Conservation (phyloP, 1,140 invertebrate genomes). For the Halictus rubicundus region DNA sequence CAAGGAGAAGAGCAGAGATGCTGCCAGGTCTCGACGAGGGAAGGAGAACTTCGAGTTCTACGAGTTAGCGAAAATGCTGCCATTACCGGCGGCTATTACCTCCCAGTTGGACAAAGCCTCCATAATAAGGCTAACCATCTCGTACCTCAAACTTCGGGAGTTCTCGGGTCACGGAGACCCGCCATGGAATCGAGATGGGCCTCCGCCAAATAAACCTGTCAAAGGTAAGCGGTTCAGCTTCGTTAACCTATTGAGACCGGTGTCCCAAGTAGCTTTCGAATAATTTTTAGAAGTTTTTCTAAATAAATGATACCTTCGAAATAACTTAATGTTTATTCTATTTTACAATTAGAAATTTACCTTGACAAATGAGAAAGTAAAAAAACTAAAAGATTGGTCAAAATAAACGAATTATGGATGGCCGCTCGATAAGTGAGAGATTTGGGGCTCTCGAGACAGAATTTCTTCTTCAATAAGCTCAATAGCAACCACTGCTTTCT, state of each 20-base stretch:
- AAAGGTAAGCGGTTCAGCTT: conserved; percentile 86
- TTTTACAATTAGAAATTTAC: too few relatives aligned
- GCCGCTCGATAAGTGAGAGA: too few relatives aligned
- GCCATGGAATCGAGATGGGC: conserved; percentile 92
- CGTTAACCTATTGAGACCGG: background rate
- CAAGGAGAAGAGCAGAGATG: conserved; percentile 98
- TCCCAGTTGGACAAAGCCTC: conserved; percentile 99
- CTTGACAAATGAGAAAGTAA: too few relatives aligned
- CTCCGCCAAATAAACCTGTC: conserved; percentile 88
- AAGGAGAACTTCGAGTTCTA: conserved; percentile 99
- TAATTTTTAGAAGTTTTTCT: background rate
- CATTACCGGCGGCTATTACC: conserved; percentile 97
- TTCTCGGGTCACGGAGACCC: conserved; percentile 97
- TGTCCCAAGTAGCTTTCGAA: background rate
- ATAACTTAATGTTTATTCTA: too few relatives aligned
- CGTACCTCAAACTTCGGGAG: conserved; percentile 96
- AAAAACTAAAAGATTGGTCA: too few relatives aligned
- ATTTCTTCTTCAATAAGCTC: too few relatives aligned
- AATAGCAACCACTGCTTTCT: too few relatives aligned
- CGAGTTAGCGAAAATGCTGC: conserved; percentile 98
- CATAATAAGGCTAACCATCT: conserved; percentile 98
- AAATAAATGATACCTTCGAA: too few relatives aligned
- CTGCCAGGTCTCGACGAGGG: conserved; percentile 94
- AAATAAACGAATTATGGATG: too few relatives aligned
- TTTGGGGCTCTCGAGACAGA: too few relatives aligned